Conservation (phyloP, 2,113 vertebrate species). For the Semnopithecus entellus region DNA sequence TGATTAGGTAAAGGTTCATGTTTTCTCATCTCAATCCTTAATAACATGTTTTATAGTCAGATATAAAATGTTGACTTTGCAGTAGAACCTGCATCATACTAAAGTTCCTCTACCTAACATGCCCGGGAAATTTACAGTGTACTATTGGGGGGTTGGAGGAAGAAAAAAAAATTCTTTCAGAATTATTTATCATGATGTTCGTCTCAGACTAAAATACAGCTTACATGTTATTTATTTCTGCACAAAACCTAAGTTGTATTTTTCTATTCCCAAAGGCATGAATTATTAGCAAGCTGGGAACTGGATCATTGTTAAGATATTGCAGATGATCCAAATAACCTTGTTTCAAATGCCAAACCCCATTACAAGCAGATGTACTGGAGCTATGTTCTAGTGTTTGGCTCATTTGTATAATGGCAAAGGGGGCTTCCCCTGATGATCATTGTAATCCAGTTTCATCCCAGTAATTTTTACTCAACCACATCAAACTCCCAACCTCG, state of each 20-base stretch:
- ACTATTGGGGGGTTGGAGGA: background rate
- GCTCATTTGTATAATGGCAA: slow-evolving; percentile 39
- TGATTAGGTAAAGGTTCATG: background rate
- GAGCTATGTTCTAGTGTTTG: slow-evolving; percentile 23
- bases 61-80: slow-evolving; percentile 6
- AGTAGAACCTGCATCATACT: background rate
- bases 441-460: slow-evolving; percentile 51
- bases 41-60: background rate
- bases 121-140: background rate
- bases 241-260: slow-evolving; percentile 33
- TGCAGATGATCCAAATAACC: slow-evolving; percentile 49
- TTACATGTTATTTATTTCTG: slow-evolving; percentile 39
- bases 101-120: background rate
- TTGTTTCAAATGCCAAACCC: slow-evolving; percentile 56
- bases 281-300: slow-evolving; percentile 48
- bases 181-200: slow-evolving; percentile 18
- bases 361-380: slow-evolving; percentile 25
- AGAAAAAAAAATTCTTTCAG: background rate
- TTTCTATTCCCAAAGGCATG: slow-evolving; percentile 21
- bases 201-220: slow-evolving; percentile 16
- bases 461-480: slow-evolving; percentile 48
- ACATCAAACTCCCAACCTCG: background rate
- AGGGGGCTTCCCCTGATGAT: background rate
- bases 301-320: slow-evolving; percentile 21
- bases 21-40: background rate